A percentile compares a stretch with the other conserved stretches of the same genome.
These are phyloP conservation scores for Lathronympha strigana DNA, from an alignment of 2,888 invertebrate species.

Conservation along the genomic window DNA sequence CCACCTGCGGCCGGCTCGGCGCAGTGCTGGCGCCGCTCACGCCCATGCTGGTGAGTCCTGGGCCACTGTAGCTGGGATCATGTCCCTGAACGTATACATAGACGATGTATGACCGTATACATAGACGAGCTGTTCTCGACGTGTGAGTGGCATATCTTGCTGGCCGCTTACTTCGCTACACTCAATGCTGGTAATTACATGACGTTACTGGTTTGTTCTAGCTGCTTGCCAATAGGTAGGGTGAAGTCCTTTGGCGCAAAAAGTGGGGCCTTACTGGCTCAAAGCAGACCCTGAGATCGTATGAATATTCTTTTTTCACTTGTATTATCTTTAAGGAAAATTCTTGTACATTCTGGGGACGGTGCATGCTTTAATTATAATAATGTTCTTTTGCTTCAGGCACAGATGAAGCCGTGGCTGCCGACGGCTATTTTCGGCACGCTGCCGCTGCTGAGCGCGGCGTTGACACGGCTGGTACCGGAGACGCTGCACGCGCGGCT, in stretches of 20 bases:
- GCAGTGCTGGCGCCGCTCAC: slow-evolving; percentile 89
- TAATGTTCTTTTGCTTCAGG: slow-evolving; percentile 50
- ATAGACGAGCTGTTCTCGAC: too few relatives aligned
- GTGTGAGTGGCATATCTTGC: too few relatives aligned
- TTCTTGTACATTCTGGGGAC: too few relatives aligned
- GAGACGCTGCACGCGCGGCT: slow-evolving; percentile 85
- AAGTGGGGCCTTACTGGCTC: too few relatives aligned
- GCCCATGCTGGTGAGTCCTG: slow-evolving; percentile 83
- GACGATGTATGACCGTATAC: too few relatives aligned
- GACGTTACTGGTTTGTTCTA: not conserved
- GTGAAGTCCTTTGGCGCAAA: not conserved
- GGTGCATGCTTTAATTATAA: too few relatives aligned
- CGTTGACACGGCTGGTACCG: slow-evolving; percentile 82
- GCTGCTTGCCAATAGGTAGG: not conserved
- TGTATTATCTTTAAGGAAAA: too few relatives aligned
- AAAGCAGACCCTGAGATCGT: too few relatives aligned
- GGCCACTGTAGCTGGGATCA: too few relatives aligned
- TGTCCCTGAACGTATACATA: too few relatives aligned
- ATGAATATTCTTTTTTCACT: too few relatives aligned
- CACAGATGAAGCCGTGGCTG: slow-evolving; percentile 67
- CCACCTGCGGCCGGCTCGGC: slow-evolving; percentile 88
- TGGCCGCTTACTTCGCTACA: too few relatives aligned
- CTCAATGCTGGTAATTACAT: not conserved
- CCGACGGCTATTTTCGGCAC: slow-evolving; percentile 81
- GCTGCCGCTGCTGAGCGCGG: slow-evolving; percentile 82